A percentile compares a stretch with the other conserved stretches of the same genome.
phyloP scores from a whole-genome alignment of 2,888 invertebrate species.

The Trichogramma evanescens region DNA sequence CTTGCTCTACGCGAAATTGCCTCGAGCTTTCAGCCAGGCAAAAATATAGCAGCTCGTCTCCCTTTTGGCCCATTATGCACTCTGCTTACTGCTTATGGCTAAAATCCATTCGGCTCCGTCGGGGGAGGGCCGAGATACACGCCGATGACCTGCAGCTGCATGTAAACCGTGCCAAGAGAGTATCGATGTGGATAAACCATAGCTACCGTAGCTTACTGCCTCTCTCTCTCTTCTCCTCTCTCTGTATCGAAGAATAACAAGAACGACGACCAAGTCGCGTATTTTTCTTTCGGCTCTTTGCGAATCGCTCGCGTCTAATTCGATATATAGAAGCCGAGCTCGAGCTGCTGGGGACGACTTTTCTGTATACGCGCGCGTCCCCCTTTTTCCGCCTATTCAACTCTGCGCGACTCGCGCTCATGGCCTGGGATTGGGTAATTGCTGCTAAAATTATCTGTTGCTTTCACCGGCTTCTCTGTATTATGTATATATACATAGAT shows the following conservation, averaged over 20 bases:
- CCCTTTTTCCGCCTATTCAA: slow-evolving; percentile 36
- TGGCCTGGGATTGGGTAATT: slow-evolving; percentile 34
- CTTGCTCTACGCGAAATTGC: slow-evolving; percentile 23
- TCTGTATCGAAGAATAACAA: too few species aligned
- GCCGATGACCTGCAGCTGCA: too few species aligned
- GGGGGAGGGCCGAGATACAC: too few species aligned
- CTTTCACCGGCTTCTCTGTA: not conserved
- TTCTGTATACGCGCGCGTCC: slow-evolving; percentile 18
- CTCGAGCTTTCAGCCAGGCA: slow-evolving; percentile 23
- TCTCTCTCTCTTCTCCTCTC: too few species aligned
- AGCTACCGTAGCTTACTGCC: too few species aligned
- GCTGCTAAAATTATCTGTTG: slow-evolving; percentile 35
- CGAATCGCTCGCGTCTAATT: not conserved
- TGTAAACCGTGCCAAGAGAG: too few species aligned
- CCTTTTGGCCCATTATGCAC: slow-evolving; percentile 10
- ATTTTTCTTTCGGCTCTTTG: slow-evolving; percentile 3
- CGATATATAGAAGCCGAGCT: not conserved
- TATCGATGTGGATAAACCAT: too few species aligned
- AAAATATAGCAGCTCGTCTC: slow-evolving; percentile 11
- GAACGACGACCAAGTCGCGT: slow-evolving; percentile 2
- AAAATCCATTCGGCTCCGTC: too few species aligned
- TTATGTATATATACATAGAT: not conserved
- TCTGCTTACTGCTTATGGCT: too few species aligned
- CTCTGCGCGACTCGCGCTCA: slow-evolving; percentile 24
- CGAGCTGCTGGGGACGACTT: slow-evolving; percentile 5